Conservation (phyloP, 2,888 invertebrate species). For the Pterostichus madidus region DNA sequence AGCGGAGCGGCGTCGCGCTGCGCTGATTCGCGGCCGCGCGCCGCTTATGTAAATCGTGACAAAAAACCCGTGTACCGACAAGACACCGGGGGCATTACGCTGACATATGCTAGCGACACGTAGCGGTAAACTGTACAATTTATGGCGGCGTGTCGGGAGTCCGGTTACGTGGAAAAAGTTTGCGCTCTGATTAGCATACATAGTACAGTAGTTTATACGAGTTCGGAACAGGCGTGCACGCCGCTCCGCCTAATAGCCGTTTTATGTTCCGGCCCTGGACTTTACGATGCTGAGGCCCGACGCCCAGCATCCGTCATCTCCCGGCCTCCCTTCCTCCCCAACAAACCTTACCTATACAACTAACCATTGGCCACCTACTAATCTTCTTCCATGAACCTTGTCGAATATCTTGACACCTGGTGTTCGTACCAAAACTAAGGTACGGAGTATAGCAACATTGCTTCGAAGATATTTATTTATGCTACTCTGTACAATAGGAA, state of each 20-base stretch:
- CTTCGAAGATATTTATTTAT: too few species aligned
- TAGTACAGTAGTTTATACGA: constrained; percentile 73
- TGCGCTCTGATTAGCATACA: constrained; percentile 74
- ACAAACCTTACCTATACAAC: neutral
- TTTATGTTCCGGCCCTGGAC: constrained; percentile 61
- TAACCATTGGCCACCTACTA: constrained; percentile 27
- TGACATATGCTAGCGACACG: constrained; percentile 74
- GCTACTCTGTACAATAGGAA: too few species aligned
- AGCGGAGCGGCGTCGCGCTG: constrained; percentile 47
- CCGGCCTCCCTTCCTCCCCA: neutral
- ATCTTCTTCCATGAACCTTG: constrained; percentile 29
- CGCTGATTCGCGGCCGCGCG: constrained; percentile 58
- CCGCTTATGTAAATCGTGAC: constrained; percentile 72
- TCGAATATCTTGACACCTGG: constrained; percentile 24
- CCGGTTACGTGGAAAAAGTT: constrained; percentile 73
- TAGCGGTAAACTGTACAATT: constrained; percentile 73
- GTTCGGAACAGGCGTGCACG: constrained; percentile 68
- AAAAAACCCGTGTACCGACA: constrained; percentile 71
- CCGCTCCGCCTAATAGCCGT: constrained; percentile 64
- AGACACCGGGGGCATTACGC: constrained; percentile 72
- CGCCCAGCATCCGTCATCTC: constrained; percentile 37
- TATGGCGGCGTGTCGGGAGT: constrained; percentile 72
- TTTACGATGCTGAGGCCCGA: constrained; percentile 56
- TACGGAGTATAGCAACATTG: too few species aligned
- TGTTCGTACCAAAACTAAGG: too few species aligned